Evolutionary conservation across 2,113 vertebrate genomes (phyloP), one percentile per base, ranked within the genome.

Genomic region (Puffinus mauretanicus): DNA sequence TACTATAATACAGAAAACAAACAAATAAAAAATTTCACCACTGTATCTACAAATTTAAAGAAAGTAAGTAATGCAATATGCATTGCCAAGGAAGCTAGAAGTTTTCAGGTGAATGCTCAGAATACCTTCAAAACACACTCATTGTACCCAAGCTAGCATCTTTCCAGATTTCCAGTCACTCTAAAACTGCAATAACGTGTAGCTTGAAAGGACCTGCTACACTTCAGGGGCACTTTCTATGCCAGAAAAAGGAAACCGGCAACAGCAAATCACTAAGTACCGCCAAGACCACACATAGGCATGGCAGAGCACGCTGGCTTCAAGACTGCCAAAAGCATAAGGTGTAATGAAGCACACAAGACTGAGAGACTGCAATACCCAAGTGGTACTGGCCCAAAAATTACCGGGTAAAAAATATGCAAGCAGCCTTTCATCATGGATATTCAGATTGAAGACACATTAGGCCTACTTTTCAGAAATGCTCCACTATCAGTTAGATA

Each of bases 301-400:
- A 64, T 0, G 14, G 22, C 36, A 24, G 10, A 29, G 11, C 0
- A 6, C 2, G 5, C 12, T 34, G 55, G 51, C 34, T 47, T 34
- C 19, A 83, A 75, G 34, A n/a, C 34, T 77, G 8, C 27, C 49
- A 65, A 85, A 67, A 75, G 16, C 10, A 2, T 8, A 16, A 44
- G 29, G 15, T 29, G 4, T 36, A 72, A 55, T 2, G 10, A 64
- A 44, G 60, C 8, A 52, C 2, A 3, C 13, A 72, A 55, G 14
- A 22, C 22, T 21, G 72, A 84, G 40, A 76, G 21, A 60, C 18
- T 52, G 34, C 54, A 89, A 72, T 2, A 49, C 8, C 3, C 13
- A 49, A 38, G 7, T n/a, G 16, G 27, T 29, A 71, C 19, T 11
- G 27, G 15, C 36, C 44, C 47, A 26, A 69, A 52, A 84, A 70